Percentiles rank a stretch among this genome's conserved stretches.
Evolutionary conservation across 2,113 vertebrate species (phyloP).

Genomic region (Cairina moschata): DNA sequence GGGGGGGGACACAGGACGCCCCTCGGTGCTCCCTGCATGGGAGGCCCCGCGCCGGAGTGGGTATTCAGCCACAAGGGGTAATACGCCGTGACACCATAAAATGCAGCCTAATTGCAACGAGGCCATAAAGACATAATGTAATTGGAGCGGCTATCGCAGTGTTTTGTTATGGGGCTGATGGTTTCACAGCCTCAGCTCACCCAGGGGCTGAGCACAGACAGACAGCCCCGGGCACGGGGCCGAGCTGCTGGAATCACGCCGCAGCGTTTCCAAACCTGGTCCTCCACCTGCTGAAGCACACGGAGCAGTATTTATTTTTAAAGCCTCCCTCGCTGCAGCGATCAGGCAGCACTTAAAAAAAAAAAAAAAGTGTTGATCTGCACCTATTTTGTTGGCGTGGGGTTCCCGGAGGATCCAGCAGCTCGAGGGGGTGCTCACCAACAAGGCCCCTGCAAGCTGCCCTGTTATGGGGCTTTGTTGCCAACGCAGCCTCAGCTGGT

Average conservation of each 20-base stretch:
- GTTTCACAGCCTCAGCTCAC: neutral
- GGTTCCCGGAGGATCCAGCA: neutral
- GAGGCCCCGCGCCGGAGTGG: neutral
- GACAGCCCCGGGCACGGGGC: neutral
- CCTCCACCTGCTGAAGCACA: neutral
- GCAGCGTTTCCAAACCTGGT: neutral
- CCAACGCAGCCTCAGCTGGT: neutral
- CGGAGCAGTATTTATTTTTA: neutral
- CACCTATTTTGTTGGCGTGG: neutral
- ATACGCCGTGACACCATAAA: conserved; percentile 66
- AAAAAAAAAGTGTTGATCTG: neutral
- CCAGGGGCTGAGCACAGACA: neutral
- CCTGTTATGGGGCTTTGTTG: neutral
- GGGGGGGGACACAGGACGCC: neutral
- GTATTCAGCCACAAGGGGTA: conserved; percentile 58
- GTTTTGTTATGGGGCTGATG: neutral
- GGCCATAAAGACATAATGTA: conserved; percentile 62
- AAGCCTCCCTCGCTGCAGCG: neutral
- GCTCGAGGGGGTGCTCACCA: neutral
- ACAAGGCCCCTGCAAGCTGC: neutral
- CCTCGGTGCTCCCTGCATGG: neutral
- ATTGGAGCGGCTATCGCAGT: conserved; percentile 17
- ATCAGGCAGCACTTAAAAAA: neutral
- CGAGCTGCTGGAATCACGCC: neutral
- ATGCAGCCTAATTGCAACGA: conserved; percentile 42